Conservation (phyloP, 2,888 invertebrate species). For the Drosophila yooni region DNA sequence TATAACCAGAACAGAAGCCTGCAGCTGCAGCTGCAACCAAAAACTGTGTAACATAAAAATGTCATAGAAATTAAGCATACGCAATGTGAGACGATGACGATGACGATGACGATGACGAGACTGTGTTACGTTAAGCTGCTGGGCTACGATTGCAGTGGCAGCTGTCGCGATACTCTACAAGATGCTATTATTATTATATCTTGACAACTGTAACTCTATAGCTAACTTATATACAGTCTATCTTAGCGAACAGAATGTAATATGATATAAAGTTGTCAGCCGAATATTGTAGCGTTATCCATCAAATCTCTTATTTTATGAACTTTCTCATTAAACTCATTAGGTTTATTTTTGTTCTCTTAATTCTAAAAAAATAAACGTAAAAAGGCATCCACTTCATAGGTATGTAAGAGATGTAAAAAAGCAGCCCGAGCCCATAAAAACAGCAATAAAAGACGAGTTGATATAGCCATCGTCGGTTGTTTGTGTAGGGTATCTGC, state of each 20-base stretch:
- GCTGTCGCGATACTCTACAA: background rate
- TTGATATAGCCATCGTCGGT: background rate
- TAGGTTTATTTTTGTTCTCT: background rate
- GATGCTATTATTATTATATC: background rate
- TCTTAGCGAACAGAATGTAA: background rate
- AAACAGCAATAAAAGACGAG: background rate
- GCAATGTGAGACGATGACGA: constrained; percentile 50
- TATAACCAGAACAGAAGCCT: background rate
- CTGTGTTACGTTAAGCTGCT: constrained; percentile 30
- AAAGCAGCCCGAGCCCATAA: background rate
- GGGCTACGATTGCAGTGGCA: constrained; percentile 31
- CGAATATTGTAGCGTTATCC: too few relatives aligned
- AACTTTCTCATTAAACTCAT: background rate
- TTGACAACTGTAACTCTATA: background rate
- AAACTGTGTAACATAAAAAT: constrained; percentile 31
- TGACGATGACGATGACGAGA: background rate
- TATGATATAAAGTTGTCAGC: background rate
- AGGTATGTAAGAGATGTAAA: too few relatives aligned
- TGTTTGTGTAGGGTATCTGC: background rate
- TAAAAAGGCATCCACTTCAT: background rate
- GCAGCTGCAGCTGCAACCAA: constrained; percentile 10
- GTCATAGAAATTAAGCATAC: constrained; percentile 72
- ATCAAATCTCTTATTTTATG: background rate
- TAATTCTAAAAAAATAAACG: background rate
- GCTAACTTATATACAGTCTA: background rate